These are phyloP conservation scores for Cervus canadensis DNA, from an alignment of 2,113 vertebrate genomes.

Conservation along the genomic window DNA sequence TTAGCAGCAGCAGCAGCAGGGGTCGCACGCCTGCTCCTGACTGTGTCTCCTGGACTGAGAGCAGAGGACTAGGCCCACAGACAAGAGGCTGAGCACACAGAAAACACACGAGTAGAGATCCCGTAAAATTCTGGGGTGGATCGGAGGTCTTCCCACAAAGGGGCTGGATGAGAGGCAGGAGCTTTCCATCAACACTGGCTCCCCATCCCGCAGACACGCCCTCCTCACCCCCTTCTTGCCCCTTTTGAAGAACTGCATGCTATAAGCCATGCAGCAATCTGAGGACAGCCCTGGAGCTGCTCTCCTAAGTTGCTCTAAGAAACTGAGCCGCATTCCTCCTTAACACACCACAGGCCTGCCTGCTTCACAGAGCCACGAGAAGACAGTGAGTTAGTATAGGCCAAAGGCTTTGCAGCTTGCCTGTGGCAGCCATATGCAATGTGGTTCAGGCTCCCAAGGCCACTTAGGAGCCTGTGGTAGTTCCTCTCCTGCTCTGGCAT, in stretches of 20 bases:
- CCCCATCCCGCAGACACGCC: neutral
- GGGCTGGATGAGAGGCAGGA: neutral
- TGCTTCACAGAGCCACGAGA: neutral
- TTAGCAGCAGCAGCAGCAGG: neutral
- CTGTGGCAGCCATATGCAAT: neutral
- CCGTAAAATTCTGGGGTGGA: no score
- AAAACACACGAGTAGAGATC: no score
- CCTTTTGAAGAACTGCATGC: fast-evolving
- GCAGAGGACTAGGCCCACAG: neutral
- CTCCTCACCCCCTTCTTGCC: neutral
- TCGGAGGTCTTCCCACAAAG: neutral
- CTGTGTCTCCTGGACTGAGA: neutral
- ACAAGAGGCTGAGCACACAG: neutral
- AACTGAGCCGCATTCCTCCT: neutral
- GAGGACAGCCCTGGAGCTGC: neutral
- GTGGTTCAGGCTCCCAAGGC: neutral
- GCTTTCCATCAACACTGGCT: neutral
- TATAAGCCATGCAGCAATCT: neutral
- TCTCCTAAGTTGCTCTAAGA: neutral
- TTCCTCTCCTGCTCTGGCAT: neutral
- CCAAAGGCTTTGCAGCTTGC: neutral
- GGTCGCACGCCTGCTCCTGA: neutral
- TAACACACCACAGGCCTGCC: neutral
- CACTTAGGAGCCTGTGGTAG: neutral
- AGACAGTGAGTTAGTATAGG: neutral